Evolutionary conservation across 2,888 invertebrate species (phyloP).

Genomic region (Chironomus tentans): DNA sequence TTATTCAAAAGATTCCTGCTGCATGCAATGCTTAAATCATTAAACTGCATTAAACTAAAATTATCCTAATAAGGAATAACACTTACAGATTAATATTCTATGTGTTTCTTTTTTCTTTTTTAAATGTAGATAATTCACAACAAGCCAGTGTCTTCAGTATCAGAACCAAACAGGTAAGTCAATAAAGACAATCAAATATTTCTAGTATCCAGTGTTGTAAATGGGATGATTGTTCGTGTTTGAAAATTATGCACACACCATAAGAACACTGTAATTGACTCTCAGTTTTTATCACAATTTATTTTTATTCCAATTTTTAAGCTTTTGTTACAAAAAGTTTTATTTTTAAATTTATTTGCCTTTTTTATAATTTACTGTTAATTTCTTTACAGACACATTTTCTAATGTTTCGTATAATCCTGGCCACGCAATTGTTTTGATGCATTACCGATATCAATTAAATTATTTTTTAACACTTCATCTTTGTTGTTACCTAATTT

Average conservation of each 20-base stretch:
- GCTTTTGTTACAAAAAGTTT: too few relatives aligned
- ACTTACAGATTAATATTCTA: too few relatives aligned
- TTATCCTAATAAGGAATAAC: too few relatives aligned
- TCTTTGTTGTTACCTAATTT: too few relatives aligned
- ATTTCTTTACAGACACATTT: constrained; percentile 21
- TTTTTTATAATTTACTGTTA: neutral
- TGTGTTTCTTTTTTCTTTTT: neutral
- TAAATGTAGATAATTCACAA: constrained; percentile 57
- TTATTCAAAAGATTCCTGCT: too few relatives aligned
- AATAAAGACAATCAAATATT: neutral
- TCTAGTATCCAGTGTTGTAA: neutral
- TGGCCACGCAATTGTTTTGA: neutral
- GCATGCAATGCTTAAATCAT: too few relatives aligned
- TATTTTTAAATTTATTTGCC: neutral
- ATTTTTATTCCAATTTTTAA: too few relatives aligned
- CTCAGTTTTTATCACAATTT: too few relatives aligned
- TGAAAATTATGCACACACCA: too few relatives aligned
- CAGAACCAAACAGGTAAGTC: constrained; percentile 51
- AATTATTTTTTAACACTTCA: too few relatives aligned
- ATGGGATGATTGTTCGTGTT: neutral
- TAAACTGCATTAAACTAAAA: too few relatives aligned
- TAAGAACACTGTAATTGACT: too few relatives aligned
- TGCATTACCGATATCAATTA: neutral
- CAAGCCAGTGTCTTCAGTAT: constrained; percentile 45
- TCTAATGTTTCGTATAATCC: neutral